Base-by-base conservation (phyloP, 2,888 invertebrate genomes). In the Myathropa florea region DNA sequence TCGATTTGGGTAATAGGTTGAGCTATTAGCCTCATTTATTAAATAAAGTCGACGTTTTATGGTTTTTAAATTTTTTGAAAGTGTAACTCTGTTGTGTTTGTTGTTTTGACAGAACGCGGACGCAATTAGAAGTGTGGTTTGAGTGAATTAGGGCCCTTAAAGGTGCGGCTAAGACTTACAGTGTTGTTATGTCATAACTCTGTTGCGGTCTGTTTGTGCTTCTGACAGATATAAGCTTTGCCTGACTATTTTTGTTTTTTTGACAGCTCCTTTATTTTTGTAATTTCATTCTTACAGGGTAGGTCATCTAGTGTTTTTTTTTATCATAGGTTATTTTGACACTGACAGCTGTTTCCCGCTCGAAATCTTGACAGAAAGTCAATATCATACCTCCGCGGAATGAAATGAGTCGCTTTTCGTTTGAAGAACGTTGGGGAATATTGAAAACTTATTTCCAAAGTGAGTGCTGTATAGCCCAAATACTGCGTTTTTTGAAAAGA, bases 21-120 rank as follows among this genome's bases (percentile, higher is more conserved):
- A 65, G 55, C 65, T 36, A 79, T 80, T 80, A 80, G 72, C 72
- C 80, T 73, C 59, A 55, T 80, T 80, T 28, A 36, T 21, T 72
- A 53, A 64, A 70, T 63, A 70, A 78, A 70, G 39, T 55, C 63
- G 21, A 71, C 28, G 55, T 72, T 67, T 72, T 59, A 73, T 73
- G 72, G 28, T 55, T 72, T 72, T 59, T 65, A 18, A 64, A 10
- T 21, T 53, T n/a, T 36, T 46, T 1, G 9, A 23, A 67, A 59
- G 28, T 39, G 18, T 21, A 18, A 30, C 21, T 36, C 9, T 21
- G 23, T 30, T 53, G 18, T 60, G 18, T 36, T 39, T 26, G 57
- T 24, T 9, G 39, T 28, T 28, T 33, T 28, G 12, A 63, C 21
- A 57, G 55, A 63, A 63, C 9, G 33, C 21, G 71, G 28, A 39